A percentile compares a stretch with the other conserved stretches of the same genome.
These are phyloP conservation scores for Mesaphorura yosii DNA, from an alignment of 1,140 invertebrate genomes.

Conservation along the genomic window DNA sequence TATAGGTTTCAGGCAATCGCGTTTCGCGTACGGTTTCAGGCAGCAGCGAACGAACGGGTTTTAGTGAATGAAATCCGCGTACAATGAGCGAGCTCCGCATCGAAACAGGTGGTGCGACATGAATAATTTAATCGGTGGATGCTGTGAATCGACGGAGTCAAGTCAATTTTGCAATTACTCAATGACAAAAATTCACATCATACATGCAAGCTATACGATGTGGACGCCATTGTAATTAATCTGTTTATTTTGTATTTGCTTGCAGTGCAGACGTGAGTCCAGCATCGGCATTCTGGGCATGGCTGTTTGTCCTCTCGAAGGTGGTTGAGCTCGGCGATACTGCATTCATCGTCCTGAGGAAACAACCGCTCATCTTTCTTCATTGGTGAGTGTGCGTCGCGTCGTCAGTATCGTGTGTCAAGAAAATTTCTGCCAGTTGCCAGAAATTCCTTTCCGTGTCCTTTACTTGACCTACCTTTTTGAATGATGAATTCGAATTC, in stretches of 20 bases:
- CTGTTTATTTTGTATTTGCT: background rate
- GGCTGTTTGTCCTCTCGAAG: conserved; percentile 42
- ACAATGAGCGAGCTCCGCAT: no score
- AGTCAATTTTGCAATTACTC: background rate
- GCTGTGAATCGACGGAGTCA: background rate
- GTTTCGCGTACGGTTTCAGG: no score
- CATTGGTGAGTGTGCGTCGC: conserved; percentile 35
- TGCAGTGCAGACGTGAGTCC: conserved; percentile 17
- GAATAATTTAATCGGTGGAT: background rate
- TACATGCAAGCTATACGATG: background rate
- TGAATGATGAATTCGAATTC: no score
- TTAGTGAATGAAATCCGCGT: no score
- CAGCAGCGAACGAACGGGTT: no score
- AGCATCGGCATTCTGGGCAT: conserved; percentile 39
- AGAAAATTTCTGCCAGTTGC: background rate
- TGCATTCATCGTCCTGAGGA: conserved; percentile 45
- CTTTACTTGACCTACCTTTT: no score
- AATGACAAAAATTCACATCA: background rate
- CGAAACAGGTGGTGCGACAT: no score
- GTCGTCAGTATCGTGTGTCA: no score
- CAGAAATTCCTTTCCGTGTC: no score
- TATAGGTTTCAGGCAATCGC: no score
- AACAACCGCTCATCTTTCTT: conserved; percentile 48
- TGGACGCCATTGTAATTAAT: background rate
- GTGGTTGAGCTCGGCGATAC: conserved; percentile 40